A percentile compares a stretch with the other conserved stretches of the same genome.
phyloP scores from a whole-genome alignment of 2,113 vertebrate species.

The Symphodus melops region DNA sequence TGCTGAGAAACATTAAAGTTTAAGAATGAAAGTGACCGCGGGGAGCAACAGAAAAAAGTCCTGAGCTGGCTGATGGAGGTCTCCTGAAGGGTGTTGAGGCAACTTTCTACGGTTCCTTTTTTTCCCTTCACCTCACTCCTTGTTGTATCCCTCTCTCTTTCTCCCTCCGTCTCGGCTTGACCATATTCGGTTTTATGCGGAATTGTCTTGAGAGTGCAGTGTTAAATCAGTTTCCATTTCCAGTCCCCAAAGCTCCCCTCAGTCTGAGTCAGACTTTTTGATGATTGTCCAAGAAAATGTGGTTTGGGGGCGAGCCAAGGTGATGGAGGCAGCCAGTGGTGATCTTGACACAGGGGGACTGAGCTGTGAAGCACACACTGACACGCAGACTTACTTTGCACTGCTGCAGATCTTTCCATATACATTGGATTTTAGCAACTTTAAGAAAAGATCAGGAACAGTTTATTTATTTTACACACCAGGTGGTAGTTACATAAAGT shows the following conservation, averaged over 20 bases:
- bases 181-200: conserved; percentile 72
- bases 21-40: conserved; percentile 34
- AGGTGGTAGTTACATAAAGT: no score
- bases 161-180: conserved; percentile 19
- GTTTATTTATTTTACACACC: no score
- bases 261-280: conserved; percentile 62
- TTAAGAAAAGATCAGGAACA: conserved; percentile 1
- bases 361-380: conserved; percentile 19
- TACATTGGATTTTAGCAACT: neutral
- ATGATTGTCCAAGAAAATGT: conserved; percentile 73
- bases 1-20: conserved; percentile 30
- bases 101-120: conserved; percentile 61
- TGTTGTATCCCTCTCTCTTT: neutral
- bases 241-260: conserved; percentile 62
- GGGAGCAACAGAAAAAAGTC: conserved; percentile 44
- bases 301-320: conserved; percentile 54
- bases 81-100: conserved; percentile 66
- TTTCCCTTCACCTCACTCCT: conserved; percentile 32
- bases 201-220: conserved; percentile 73
- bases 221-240: conserved; percentile 79
- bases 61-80: conserved; percentile 62
- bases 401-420: neutral
- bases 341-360: conserved; percentile 14
- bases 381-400: neutral
- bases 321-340: conserved; percentile 33